phyloP scores from a whole-genome alignment of 2,888 invertebrate genomes.

The Onchidella celtica region DNA sequence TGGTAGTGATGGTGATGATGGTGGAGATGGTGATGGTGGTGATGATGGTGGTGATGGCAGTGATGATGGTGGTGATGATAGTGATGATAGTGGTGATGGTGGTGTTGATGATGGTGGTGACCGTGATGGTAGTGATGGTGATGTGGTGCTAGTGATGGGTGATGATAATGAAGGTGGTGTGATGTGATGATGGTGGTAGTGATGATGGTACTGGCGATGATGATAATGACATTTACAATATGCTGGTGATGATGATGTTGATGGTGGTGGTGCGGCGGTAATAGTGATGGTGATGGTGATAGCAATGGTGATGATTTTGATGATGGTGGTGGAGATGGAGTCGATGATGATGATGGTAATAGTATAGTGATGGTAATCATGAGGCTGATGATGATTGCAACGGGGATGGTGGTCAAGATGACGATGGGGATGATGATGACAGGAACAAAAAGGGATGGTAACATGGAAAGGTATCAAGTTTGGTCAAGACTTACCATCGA shows the following conservation, averaged over 20 bases:
- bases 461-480: too few species aligned
- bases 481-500: conserved; percentile 22
- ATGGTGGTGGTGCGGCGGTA: too few species aligned
- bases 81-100: background rate
- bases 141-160: background rate
- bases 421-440: too few species aligned
- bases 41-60: background rate
- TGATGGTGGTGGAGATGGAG: background rate
- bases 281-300: background rate
- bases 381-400: too few species aligned
- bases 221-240: too few species aligned
- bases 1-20: background rate
- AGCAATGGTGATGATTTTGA: background rate
- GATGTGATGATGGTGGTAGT: background rate
- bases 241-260: too few species aligned
- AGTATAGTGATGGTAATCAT: too few species aligned
- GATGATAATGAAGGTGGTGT: too few species aligned
- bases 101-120: background rate
- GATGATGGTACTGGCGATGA: too few species aligned
- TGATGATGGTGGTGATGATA: background rate
- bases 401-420: too few species aligned
- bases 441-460: too few species aligned
- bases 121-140: background rate
- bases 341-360: too few species aligned
- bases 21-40: background rate